phyloP scores from a whole-genome alignment of 1,140 invertebrate species.

The Drosophila suzukii region DNA sequence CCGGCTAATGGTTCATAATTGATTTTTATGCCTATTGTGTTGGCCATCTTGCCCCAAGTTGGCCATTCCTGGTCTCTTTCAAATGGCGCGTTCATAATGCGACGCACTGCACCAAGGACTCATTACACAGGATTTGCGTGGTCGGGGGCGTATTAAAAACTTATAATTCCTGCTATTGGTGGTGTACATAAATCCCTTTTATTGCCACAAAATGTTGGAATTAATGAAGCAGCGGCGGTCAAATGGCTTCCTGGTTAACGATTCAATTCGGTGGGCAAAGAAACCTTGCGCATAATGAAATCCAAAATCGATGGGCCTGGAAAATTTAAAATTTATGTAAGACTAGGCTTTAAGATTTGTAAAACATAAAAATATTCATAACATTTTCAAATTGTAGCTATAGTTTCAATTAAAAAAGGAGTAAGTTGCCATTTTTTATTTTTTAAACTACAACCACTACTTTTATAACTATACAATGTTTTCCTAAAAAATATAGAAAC shows the following conservation, averaged over 20 bases:
- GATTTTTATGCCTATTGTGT: constrained; percentile 81
- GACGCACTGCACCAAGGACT: constrained; percentile 63
- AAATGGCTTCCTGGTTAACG: constrained; percentile 22
- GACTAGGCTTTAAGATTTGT: no score
- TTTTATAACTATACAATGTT: no score
- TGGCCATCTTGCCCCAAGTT: constrained; percentile 35
- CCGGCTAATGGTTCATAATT: constrained; percentile 77
- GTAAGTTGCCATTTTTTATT: no score
- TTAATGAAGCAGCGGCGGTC: constrained; percentile 59
- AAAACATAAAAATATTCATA: no score
- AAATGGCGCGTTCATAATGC: constrained; percentile 73
- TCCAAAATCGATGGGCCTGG: neutral
- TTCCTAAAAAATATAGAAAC: no score
- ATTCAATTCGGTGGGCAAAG: neutral
- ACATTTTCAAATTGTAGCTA: no score
- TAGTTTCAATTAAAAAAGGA: no score
- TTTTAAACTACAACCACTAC: no score
- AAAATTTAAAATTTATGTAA: neutral
- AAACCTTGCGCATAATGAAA: neutral
- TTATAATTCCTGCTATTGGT: constrained; percentile 75
- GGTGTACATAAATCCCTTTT: constrained; percentile 71
- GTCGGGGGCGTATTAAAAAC: constrained; percentile 62
- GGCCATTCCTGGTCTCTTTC: constrained; percentile 35
- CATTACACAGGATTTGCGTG: constrained; percentile 3
- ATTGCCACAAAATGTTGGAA: constrained; percentile 51